Evolutionary conservation across 2,888 invertebrate species (phyloP), one percentile per base, ranked within the genome.

Genomic region (Julus scanicus): DNA sequence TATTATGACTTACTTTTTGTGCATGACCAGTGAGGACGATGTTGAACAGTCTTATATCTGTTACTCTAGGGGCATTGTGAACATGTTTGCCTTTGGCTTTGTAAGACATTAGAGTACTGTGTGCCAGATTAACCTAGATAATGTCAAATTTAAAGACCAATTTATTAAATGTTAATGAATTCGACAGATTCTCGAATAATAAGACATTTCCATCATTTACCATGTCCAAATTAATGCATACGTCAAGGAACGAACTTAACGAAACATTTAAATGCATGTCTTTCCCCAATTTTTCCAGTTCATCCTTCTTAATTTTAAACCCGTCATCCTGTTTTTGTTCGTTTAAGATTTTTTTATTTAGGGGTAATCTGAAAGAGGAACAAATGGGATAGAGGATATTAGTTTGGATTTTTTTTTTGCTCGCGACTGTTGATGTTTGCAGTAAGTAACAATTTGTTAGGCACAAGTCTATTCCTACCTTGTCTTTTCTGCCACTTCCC

Each of bases 171-270:
- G 29, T 29, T 29, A 29, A 29, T 29, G 29, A 29, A 29, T 29
- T 29, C 29, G 29, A 29, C 29, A 29, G 29, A 29, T 17, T 39
- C 13, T n/a, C 17, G 0, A 8, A 83, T 13, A 83, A 13, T 29
- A 48, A 9, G 48, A n/a, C 2, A 37, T 29, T 37, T 80, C 3
- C 2, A 0, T 80, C 11, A 85, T n/a, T 37, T 87, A 87, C 88
- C 88, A 87, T 87, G 48, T 88, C 44, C 11, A 39, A 53, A 84
- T 84, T 87, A 20, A 88, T 40, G 53, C 88, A 88, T 9, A 88
- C 88, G 29, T 88, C 88, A 9, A 88, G 37, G 86, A 57, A 88
- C 20, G 88, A 83, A 20, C 48, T 0, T 13, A 88, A 40, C 9
- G 84, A 84, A 37, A 84, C 4, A 40, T 84, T 84, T 13, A 87